Percentiles rank a stretch among this genome's conserved stretches.
These are phyloP conservation scores for Clamator glandarius DNA, from an alignment of 2,797 vertebrate species.

Conservation along the genomic window DNA sequence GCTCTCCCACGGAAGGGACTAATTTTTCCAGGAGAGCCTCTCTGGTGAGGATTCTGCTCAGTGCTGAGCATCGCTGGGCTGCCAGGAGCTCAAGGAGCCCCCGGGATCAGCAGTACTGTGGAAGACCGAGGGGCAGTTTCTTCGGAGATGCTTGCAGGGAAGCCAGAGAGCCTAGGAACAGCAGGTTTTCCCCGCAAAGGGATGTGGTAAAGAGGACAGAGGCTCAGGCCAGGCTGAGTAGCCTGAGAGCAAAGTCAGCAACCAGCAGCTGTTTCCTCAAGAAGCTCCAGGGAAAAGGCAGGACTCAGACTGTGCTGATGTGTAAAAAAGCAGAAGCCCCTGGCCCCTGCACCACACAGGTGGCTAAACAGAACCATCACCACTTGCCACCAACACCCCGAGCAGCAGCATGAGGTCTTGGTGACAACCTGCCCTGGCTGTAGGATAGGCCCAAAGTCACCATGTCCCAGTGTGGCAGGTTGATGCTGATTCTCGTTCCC, in stretches of 20 bases:
- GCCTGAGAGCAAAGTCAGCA: accelerated
- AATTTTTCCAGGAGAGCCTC: not conserved
- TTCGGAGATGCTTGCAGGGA: accelerated
- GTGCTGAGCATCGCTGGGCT: accelerated
- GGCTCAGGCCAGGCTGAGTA: accelerated
- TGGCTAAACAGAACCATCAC: not conserved
- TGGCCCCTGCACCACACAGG: not conserved
- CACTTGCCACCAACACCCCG: not conserved
- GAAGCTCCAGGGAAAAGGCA: accelerated
- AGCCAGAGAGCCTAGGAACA: not conserved
- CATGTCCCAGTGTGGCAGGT: accelerated
- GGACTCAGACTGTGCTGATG: not conserved
- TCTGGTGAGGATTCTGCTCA: not conserved
- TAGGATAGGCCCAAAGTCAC: not conserved
- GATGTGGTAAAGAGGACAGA: accelerated
- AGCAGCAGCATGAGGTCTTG: not conserved
- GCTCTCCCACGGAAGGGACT: not conserved
- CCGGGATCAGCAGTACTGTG: accelerated
- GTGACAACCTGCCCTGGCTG: not conserved
- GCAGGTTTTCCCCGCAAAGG: not conserved
- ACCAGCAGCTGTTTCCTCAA: not conserved
- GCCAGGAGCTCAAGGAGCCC: not conserved
- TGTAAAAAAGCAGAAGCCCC: not conserved
- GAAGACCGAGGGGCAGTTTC: not conserved
- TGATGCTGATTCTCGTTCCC: not conserved